These are phyloP conservation scores for Rhodeus uyekii DNA, from an alignment of 2,797 vertebrate genomes.

Conservation along the genomic window DNA sequence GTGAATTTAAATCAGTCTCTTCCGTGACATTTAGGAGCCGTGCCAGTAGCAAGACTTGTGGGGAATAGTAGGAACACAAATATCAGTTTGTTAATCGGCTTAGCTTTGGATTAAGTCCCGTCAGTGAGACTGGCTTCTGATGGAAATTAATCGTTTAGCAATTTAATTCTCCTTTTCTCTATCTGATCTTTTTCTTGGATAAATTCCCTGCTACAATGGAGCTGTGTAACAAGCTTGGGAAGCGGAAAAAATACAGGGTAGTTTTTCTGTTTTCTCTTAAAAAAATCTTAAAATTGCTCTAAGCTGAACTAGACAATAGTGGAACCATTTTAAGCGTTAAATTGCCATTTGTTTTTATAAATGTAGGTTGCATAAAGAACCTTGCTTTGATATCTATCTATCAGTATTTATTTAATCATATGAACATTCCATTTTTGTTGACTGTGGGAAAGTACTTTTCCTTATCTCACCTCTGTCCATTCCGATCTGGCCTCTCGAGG, in stretches of 20 bases:
- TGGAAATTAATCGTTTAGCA: conserved; percentile 46
- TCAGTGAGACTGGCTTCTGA: conserved; percentile 35
- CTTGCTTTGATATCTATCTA: background rate
- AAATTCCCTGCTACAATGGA: conserved; percentile 9
- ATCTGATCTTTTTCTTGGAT: conserved; percentile 26
- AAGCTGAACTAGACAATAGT: background rate
- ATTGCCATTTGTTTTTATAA: background rate
- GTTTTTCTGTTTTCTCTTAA: background rate
- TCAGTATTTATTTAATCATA: background rate
- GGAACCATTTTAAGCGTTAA: background rate
- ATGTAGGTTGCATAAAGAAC: background rate
- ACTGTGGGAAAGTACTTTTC: background rate
- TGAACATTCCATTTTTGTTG: background rate
- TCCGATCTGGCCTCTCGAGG: background rate
- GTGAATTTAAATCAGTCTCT: conserved; percentile 53
- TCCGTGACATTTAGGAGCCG: conserved; percentile 55
- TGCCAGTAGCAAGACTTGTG: conserved; percentile 29
- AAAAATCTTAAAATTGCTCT: background rate
- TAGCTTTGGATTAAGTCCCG: conserved; percentile 59
- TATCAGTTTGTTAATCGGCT: conserved; percentile 61
- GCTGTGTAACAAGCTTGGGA: background rate
- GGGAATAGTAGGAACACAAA: conserved; percentile 58
- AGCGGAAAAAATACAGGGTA: background rate
- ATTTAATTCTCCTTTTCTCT: conserved; percentile 42
- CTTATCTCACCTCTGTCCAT: conserved; percentile 3